Evolutionary conservation across 2,888 invertebrate genomes (phyloP), one percentile per base, ranked within the genome.

Genomic region (Ferrisia virgata): DNA sequence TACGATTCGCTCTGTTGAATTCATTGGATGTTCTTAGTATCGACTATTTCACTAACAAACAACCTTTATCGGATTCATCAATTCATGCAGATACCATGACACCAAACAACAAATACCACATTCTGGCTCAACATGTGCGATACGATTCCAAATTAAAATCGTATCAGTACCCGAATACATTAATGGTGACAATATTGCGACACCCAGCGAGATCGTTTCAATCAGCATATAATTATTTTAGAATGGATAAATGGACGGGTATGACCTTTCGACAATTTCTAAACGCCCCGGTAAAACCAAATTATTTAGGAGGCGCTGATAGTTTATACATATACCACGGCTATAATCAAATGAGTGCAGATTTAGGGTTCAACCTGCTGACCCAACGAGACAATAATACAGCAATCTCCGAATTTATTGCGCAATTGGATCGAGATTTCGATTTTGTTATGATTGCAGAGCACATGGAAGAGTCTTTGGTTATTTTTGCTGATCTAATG

Each of bases 381-480:
- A n/a, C n/a, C n/a, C n/a, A n/a, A n/a, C n/a, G n/a, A n/a, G n/a
- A n/a, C n/a, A 84, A 85, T 36, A 15, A 58, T 0, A 58, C 79
- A 5, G 82, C 83, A 53, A 85, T 87, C 9, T 39, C 84, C 15
- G 69, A 86, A 47, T 86, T 86, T 25, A 86, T 87, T 22, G 43
- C 81, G 31, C 84, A 85, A 79, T 85, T 87, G 0, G 87, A 87
- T 33, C 69, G 28, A 53, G 85, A 86, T 36, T 87, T 87, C 84
- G 86, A 87, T 84, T 84, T 87, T 0, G 86, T 87, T 13, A 86
- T 87, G 87, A 87, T 87, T 25, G 85, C 86, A 39, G 87, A 87
- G 78, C 86, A 86, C 72, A 86, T 87, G 85, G 87, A 87, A 72
- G 86, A 86, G 15, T 87, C 87, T 3, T 84, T 87, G 43, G 86